A percentile compares a stretch with the other conserved stretches of the same genome.
These are phyloP conservation scores for Sanderia malayensis DNA, from an alignment of 30 jellyfish, hydroid and myxozoan genomes.

Conservation along the genomic window DNA sequence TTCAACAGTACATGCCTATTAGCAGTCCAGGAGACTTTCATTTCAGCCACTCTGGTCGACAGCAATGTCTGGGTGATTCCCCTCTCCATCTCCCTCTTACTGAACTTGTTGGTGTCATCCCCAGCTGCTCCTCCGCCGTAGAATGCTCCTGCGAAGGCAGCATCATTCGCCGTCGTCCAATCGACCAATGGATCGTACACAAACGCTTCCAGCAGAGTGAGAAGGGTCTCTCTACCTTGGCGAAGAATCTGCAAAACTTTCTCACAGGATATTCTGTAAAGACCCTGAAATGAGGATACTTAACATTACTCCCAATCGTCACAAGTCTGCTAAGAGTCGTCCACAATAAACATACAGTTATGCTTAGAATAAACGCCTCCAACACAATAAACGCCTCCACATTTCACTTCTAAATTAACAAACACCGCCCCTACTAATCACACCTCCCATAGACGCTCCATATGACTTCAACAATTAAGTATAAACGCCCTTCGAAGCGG, in stretches of 20 bases:
- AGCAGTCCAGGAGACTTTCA: constrained; percentile 90
- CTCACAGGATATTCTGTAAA: constrained; percentile 89
- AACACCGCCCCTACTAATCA: no score
- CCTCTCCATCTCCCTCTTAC: constrained; percentile 96
- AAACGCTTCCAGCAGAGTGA: constrained; percentile 97
- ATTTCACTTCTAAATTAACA: no score
- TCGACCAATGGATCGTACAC: constrained; percentile 98
- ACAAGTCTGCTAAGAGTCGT: no score
- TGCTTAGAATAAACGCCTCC: no score
- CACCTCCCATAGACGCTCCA: no score
- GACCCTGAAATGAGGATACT: constrained; percentile 61
- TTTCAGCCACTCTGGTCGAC: constrained; percentile 96
- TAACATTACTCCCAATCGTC: no score
- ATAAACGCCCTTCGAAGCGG: no score
- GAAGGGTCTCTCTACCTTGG: constrained; percentile 92
- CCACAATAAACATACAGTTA: no score
- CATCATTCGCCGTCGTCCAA: constrained; percentile 99
- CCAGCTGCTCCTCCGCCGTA: constrained; percentile 97
- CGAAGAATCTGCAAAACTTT: constrained; percentile 80
- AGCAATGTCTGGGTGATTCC: constrained; percentile 88
- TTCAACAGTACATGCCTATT: no score
- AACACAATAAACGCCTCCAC: no score
- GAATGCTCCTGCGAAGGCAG: constrained; percentile 99
- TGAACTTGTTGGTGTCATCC: constrained; percentile 72
- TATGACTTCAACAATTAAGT: no score